phyloP scores from a whole-genome alignment of 2,113 vertebrate species.

The Sinocyclocheilus anshuiensis region DNA sequence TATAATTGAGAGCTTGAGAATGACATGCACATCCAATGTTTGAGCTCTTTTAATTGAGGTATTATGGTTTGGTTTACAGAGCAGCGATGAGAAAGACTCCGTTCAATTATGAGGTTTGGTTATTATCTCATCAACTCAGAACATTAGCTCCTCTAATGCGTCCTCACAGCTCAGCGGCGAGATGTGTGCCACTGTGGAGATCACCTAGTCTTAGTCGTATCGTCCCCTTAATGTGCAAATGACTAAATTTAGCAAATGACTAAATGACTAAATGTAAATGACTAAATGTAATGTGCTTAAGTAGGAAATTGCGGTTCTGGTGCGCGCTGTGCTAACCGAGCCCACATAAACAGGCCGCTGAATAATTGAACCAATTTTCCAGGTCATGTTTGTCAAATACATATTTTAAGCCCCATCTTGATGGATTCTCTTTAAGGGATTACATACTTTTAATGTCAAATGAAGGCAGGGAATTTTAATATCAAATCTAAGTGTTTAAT shows the following conservation, averaged over 20 bases:
- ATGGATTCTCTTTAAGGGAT: slow-evolving; percentile 24
- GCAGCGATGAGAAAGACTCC: background rate
- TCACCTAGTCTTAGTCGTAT: slow-evolving; percentile 8
- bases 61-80: slow-evolving; percentile 24
- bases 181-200: slow-evolving; percentile 2
- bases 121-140: slow-evolving; percentile 33
- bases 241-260: too few species aligned
- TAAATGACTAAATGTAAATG: too few species aligned
- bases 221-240: background rate
- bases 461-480: slow-evolving; percentile 5
- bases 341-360: background rate
- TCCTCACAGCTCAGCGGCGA: background rate
- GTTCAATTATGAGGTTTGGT: background rate
- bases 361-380: slow-evolving; percentile 16
- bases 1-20: background rate
- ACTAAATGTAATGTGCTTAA: slow-evolving; percentile 15
- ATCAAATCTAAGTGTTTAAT: slow-evolving; percentile 3
- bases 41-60: slow-evolving; percentile 9
- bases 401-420: slow-evolving; percentile 11
- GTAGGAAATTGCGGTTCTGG: background rate
- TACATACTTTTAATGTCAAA: background rate
- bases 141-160: slow-evolving; percentile 29
- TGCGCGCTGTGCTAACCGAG: background rate
- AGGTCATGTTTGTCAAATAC: slow-evolving; percentile 21
- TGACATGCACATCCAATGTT: background rate